Evolutionary conservation across 2,888 invertebrate genomes (phyloP), one percentile per base, ranked within the genome.

Genomic region (Eristalinus aeneus): DNA sequence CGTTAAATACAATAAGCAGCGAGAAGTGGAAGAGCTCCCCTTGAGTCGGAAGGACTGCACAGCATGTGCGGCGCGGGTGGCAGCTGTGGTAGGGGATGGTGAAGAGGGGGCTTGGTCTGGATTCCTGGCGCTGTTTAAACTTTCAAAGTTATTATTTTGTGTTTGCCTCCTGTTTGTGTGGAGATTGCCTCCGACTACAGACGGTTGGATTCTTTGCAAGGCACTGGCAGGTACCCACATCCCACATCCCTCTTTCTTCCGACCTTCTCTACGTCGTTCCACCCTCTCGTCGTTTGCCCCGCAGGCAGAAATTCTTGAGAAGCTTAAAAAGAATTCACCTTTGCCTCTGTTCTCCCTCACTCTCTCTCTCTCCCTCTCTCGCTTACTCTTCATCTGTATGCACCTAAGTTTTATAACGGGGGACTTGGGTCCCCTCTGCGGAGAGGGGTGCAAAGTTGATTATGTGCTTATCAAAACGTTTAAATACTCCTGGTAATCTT

Each of bases 391-490:
- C 2, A 27, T 5, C 16, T 16, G 16, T 5, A 16, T 46, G 16
- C 8, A 16, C 16, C 16, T 27, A 27, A 5, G 2, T 27, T 27
- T 27, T 5, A 27, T 27, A 23, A 53, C 36, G 46, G 27, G 12
- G 54, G 60, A 46, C 60, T 11, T 36, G 32, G 34, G 56, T 27
- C 58, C 54, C 54, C 61, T 63, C 34, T 23, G n/a, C 34, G 22
- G 20, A 12, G 8, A 60, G 58, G 60, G 58, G 32, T 53, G 56
- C 36, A 78, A 86, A 86, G 81, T 86, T 86, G 86, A 86, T 86
- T 86, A 82, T 81, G 86, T 82, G 77, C 86, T 86, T 86, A 86
- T 86, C 86, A 86, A 86, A 82, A 82, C 82, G 77, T 86, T 86
- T 82, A 86, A 86, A 86, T 86, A 77, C 77, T 86, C 56, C 63